Base-by-base conservation (phyloP, 53 echinoderm and acorn worm genomes). In the Holothuria leucospilota region DNA sequence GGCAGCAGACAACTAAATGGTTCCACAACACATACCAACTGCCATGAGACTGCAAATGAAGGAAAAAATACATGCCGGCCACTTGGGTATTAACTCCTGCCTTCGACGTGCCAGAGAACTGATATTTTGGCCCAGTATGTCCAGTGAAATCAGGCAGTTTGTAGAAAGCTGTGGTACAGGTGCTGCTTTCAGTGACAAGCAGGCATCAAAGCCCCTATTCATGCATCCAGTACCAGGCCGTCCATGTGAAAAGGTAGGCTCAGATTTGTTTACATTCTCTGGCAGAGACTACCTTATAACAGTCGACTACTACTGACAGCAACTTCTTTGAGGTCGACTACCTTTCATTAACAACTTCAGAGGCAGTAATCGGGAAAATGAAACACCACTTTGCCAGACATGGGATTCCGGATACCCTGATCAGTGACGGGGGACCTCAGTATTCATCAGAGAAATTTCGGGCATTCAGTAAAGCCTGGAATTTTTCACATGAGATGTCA, bases 291-390 rank as follows among this genome's bases (percentile, higher is more conserved):
- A 86, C 62, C 34, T 92, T 0, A 71, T 90, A 9, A 77, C 87
- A 9, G 93, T 90, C 2, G 90, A 93, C 56, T 90, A 84, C 81
- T 63, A 90, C n/a, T n/a, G n/a, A n/a, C 34, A 90, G 84, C 62
- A 93, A 84, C 41, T 93, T 90, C 72, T 93, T 78, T 40, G 93
- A 93, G 38, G 72, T 90, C 18, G 93, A 93, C 63, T 81, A 77
- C 34, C 60, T 87, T 11, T 27, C 86, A 11, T 70, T 59, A 41
- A 77, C 71, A 28, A 77, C 56, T 30, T 77, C 69, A 0, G 25
- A 40, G 69, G 60, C 69, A 1, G 87, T 91, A 4, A 83, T 87
- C 7, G 39, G 26, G 14, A 82, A 87, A 56, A 3, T 87, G 28
- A 87, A 91, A 53, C 46, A 30, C 83, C n/a, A n/a, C n/a, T n/a